Evolutionary conservation across 2,113 vertebrate genomes (phyloP).

Genomic region (Ramphastos sulfuratus): DNA sequence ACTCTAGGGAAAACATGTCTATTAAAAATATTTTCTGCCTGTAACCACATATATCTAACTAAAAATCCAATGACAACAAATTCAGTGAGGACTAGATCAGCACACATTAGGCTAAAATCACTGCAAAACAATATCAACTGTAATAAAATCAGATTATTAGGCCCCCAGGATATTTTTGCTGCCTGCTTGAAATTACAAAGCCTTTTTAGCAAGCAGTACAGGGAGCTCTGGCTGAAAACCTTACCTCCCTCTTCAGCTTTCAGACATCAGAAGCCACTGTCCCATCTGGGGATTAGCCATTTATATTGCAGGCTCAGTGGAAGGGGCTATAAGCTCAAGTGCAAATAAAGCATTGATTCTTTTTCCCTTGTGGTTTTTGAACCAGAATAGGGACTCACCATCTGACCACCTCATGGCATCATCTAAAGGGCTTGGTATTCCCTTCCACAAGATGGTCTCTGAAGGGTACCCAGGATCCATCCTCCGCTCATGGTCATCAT

Average conservation of each 20-base stretch:
- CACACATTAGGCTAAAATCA: not conserved
- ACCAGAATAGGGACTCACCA: constrained; percentile 73
- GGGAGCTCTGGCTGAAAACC: not conserved
- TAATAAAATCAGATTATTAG: not conserved
- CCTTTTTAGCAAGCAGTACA: fast-evolving
- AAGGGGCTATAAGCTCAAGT: not conserved
- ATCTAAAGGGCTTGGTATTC: constrained; percentile 85
- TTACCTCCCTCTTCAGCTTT: not conserved
- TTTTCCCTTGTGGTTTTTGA: not conserved
- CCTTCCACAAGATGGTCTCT: constrained; percentile 87
- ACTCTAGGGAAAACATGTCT: not conserved
- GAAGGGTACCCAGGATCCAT: constrained; percentile 94
- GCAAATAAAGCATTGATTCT: not conserved
- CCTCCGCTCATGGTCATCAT: constrained; percentile 83
- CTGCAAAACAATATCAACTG: not conserved
- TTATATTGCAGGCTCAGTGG: not conserved
- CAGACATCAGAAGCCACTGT: not conserved
- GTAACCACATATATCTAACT: not conserved
- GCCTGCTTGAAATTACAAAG: not conserved
- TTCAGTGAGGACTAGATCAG: not conserved
- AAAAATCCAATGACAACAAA: not conserved
- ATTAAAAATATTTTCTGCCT: not conserved
- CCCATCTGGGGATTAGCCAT: not conserved
- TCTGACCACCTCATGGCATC: constrained; percentile 96
- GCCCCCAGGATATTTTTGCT: not conserved